These are phyloP conservation scores for Numenius phaeopus DNA, from an alignment of 2,797 vertebrate species.

Conservation along the genomic window DNA sequence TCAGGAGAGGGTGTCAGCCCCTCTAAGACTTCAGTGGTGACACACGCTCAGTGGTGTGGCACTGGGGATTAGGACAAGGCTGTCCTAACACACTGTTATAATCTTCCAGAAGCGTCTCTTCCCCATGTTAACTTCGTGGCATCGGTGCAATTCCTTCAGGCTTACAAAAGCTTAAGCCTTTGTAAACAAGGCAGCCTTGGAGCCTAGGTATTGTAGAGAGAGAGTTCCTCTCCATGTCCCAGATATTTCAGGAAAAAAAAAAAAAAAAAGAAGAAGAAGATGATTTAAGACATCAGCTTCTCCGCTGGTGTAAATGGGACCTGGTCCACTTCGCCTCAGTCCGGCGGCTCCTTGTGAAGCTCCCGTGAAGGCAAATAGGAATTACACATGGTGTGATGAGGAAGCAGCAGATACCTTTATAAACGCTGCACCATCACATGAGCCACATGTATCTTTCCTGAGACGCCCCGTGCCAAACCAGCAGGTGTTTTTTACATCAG, in stretches of 20 bases:
- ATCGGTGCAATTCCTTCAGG: slow-evolving; percentile 11
- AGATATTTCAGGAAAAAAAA: neutral
- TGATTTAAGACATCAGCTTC: neutral
- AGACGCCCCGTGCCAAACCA: slow-evolving; percentile 46
- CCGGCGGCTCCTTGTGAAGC: neutral
- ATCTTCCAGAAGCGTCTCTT: neutral
- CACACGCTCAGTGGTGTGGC: neutral
- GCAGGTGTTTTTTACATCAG: slow-evolving; percentile 69
- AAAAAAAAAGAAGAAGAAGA: neutral
- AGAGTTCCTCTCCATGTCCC: slow-evolving; percentile 9
- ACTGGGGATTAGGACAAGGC: neutral
- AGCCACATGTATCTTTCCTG: slow-evolving; percentile 31
- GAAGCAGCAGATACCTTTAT: slow-evolving; percentile 20
- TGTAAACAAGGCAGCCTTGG: slow-evolving; percentile 21
- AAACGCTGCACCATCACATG: slow-evolving; percentile 5
- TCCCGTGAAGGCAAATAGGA: neutral
- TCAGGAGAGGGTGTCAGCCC: neutral
- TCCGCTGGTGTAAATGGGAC: neutral
- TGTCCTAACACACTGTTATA: neutral
- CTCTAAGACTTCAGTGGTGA: neutral
- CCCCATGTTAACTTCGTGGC: neutral
- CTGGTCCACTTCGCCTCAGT: neutral
- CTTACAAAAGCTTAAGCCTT: slow-evolving; percentile 11
- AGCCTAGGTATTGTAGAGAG: neutral
- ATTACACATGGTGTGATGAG: neutral